These are phyloP conservation scores for Zapornia atra DNA, from an alignment of 2,113 vertebrate genomes.

Conservation along the genomic window DNA sequence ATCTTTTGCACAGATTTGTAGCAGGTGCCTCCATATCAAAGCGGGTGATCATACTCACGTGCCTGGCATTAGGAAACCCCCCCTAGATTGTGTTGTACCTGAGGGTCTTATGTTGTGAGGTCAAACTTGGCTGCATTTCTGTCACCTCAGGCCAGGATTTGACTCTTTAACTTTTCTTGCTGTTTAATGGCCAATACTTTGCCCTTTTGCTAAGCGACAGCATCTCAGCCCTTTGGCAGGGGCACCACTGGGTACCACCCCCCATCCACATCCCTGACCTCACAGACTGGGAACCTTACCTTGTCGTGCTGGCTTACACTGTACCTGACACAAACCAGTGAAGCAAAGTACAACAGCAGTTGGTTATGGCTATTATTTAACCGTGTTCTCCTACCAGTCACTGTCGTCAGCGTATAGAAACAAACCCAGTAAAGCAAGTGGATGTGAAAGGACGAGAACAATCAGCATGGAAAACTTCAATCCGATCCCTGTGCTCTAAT, in stretches of 20 bases:
- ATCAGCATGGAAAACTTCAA: neutral
- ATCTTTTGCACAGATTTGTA: fast-evolving
- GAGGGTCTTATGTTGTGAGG: neutral
- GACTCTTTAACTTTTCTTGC: neutral
- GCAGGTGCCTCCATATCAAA: neutral
- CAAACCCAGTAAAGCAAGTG: neutral
- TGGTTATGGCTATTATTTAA: fast-evolving
- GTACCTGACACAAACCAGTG: fast-evolving
- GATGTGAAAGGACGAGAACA: fast-evolving
- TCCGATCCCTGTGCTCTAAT: neutral
- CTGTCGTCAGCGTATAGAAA: fast-evolving
- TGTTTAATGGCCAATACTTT: fast-evolving
- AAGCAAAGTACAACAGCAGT: fast-evolving
- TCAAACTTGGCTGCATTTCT: neutral
- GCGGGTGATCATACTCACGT: neutral
- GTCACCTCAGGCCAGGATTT: neutral
- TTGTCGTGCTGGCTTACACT: fast-evolving
- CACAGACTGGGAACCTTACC: neutral
- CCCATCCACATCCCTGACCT: fast-evolving
- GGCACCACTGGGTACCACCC: neutral
- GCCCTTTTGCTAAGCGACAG: neutral
- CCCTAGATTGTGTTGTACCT: fast-evolving
- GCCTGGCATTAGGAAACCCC: neutral
- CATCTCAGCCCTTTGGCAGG: neutral
- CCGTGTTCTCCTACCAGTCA: neutral